Percentiles rank a stretch among this genome's conserved stretches.
These are phyloP conservation scores for Meriones psammophilus DNA, from an alignment of 2,797 vertebrate genomes.

Conservation along the genomic window DNA sequence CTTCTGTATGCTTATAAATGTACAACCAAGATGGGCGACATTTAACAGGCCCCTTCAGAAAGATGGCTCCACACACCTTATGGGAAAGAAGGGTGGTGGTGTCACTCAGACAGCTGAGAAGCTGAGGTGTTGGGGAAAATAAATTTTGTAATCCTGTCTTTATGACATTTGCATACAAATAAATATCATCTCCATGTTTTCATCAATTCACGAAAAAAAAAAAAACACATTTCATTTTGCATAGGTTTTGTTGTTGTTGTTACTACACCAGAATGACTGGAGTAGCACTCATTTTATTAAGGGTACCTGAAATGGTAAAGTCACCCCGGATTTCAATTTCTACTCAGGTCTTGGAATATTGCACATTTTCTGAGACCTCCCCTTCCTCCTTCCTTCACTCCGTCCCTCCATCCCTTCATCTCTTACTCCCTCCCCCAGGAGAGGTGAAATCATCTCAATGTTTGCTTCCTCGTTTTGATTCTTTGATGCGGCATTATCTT, in stretches of 20 bases:
- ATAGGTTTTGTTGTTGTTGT: background rate
- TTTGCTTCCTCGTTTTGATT: slow-evolving; percentile 29
- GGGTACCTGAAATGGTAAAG: background rate
- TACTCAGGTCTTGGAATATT: slow-evolving; percentile 29
- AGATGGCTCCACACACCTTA: background rate
- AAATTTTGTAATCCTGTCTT: background rate
- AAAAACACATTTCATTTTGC: background rate
- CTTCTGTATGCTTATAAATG: background rate
- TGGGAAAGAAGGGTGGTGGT: background rate
- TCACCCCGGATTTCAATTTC: background rate
- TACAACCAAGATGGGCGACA: background rate
- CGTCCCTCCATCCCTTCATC: background rate
- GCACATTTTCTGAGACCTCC: background rate
- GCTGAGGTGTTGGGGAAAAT: background rate
- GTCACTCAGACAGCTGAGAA: background rate
- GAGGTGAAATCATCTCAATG: slow-evolving; percentile 44
- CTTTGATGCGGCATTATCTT: slow-evolving; percentile 75
- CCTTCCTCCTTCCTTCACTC: background rate
- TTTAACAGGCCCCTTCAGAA: background rate
- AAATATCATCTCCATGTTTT: background rate
- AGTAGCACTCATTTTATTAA: slow-evolving; percentile 15
- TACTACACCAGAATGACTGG: background rate
- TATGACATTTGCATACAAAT: background rate
- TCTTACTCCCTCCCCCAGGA: background rate
- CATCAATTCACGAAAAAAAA: background rate